Percentiles rank a stretch among this genome's conserved stretches.
phyloP scores from a whole-genome alignment of 1,140 invertebrate genomes.

The Hermetia illucens region DNA sequence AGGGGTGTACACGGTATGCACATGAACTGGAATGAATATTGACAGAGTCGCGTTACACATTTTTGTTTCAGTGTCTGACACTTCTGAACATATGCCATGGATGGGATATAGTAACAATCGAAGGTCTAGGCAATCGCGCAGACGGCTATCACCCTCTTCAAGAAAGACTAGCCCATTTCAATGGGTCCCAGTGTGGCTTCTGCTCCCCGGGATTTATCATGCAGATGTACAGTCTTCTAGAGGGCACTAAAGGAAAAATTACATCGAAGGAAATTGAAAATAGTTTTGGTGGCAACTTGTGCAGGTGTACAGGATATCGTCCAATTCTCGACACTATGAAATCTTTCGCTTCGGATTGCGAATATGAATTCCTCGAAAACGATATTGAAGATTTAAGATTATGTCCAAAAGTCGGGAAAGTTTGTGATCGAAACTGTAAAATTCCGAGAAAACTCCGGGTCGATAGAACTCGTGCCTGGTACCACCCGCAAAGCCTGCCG shows the following conservation, averaged over 20 bases:
- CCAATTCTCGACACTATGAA: slow-evolving; percentile 67
- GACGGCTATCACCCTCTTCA: slow-evolving; percentile 52
- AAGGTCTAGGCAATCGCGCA: slow-evolving; percentile 50
- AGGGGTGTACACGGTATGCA: too few species aligned
- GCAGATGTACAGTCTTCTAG: slow-evolving; percentile 46
- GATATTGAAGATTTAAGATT: slow-evolving; percentile 42
- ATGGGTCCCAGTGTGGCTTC: slow-evolving; percentile 62
- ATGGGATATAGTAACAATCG: slow-evolving; percentile 61
- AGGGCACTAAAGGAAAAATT: slow-evolving; percentile 18
- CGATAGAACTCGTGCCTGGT: too few species aligned
- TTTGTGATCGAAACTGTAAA: slow-evolving; percentile 14
- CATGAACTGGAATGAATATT: too few species aligned
- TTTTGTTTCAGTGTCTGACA: slow-evolving; percentile 42
- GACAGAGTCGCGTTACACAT: too few species aligned
- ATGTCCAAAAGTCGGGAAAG: slow-evolving; percentile 12
- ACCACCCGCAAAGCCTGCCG: slow-evolving; percentile 31
- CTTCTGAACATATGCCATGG: slow-evolving; percentile 47
- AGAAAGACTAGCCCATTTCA: slow-evolving; percentile 43
- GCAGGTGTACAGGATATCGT: slow-evolving; percentile 67
- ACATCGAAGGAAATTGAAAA: slow-evolving; percentile 51
- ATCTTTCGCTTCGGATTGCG: slow-evolving; percentile 43
- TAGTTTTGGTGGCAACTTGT: slow-evolving; percentile 58
- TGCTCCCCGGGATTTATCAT: slow-evolving; percentile 58
- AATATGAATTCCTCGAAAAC: slow-evolving; percentile 28
- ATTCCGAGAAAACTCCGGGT: slow-evolving; percentile 5